Evolutionary conservation across 2,113 vertebrate species (phyloP).

Genomic region (Fregetta grallaria): DNA sequence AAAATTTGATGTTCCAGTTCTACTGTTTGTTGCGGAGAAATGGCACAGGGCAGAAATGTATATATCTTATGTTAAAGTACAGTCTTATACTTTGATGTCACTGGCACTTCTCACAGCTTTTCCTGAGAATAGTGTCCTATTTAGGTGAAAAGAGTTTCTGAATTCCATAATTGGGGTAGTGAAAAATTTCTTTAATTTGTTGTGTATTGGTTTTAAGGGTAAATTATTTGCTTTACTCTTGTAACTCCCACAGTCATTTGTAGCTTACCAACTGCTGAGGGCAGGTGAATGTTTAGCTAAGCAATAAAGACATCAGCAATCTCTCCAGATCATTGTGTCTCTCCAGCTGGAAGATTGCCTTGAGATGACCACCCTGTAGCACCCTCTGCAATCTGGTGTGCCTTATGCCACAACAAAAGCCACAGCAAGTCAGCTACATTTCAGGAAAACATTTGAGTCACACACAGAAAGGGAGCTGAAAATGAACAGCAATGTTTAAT

Average conservation of each 20-base stretch:
- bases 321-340: neutral
- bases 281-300: neutral
- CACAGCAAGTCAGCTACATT: neutral
- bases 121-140: neutral
- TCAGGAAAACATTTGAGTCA: neutral
- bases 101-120: neutral
- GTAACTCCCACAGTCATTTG: neutral
- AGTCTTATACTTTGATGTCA: neutral
- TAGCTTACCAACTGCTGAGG: neutral
- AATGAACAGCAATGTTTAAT: neutral
- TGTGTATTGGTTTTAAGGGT: neutral
- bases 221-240: neutral
- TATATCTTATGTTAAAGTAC: neutral
- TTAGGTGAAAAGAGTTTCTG: neutral
- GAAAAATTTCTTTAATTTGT: neutral
- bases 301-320: neutral
- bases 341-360: neutral
- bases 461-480: neutral
- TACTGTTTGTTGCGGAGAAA: neutral
- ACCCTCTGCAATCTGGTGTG: constrained; percentile 10
- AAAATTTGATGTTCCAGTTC: neutral
- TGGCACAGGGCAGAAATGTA: neutral
- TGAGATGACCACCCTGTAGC: neutral
- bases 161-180: neutral
- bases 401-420: neutral